Conservation (phyloP, 2,888 invertebrate genomes). For the Graphium colonna region DNA sequence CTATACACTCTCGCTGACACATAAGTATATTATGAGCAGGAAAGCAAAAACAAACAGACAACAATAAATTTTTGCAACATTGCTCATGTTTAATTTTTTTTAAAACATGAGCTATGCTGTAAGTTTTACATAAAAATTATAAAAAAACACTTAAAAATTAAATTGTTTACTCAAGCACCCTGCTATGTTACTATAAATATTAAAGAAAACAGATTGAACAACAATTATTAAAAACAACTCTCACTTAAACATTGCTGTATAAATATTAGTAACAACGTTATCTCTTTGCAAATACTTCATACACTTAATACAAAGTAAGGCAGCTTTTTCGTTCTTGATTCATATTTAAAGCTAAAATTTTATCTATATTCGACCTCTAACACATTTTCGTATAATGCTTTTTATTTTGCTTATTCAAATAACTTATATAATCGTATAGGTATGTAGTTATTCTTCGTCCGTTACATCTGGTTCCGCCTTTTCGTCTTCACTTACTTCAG, state of each 20-base stretch:
- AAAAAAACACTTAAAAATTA: constrained; percentile 28
- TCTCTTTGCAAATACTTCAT: constrained; percentile 14
- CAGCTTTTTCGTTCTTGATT: neutral
- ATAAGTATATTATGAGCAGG: constrained; percentile 65
- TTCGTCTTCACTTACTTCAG: constrained; percentile 70
- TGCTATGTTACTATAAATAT: neutral
- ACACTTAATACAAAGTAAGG: no score
- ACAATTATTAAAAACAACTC: neutral
- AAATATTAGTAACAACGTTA: neutral
- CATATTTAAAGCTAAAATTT: neutral
- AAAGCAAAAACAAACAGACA: constrained; percentile 39
- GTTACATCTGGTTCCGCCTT: constrained; percentile 74
- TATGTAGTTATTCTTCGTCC: constrained; percentile 65
- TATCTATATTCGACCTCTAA: neutral
- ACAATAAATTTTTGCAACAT: constrained; percentile 45
- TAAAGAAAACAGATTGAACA: neutral
- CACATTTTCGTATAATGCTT: constrained; percentile 14
- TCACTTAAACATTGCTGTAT: neutral
- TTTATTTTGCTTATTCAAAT: neutral
- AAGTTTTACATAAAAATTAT: constrained; percentile 32
- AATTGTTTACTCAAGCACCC: constrained; percentile 45
- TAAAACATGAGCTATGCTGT: constrained; percentile 47
- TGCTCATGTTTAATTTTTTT: constrained; percentile 49
- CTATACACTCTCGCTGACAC: constrained; percentile 46
- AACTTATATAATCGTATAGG: neutral